Evolutionary conservation across 2,113 vertebrate genomes (phyloP).

Genomic region (Macaca mulatta): DNA sequence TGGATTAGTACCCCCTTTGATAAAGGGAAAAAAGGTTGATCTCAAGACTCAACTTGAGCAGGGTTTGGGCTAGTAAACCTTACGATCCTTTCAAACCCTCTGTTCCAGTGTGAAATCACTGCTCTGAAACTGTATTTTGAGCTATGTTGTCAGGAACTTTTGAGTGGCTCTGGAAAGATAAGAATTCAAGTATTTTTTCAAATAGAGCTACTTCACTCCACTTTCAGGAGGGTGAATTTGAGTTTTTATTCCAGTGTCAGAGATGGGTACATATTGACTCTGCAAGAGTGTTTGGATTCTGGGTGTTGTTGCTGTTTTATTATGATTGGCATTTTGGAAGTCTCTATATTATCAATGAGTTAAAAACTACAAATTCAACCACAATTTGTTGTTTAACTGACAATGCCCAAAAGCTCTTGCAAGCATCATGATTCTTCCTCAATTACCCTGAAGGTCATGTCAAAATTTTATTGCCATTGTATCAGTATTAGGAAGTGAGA

Average conservation of each 20-base stretch:
- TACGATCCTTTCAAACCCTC: not conserved
- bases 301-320: not conserved
- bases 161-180: not conserved
- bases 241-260: not conserved
- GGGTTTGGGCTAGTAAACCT: not conserved
- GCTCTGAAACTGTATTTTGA: not conserved
- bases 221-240: not conserved
- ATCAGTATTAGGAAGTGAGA: not conserved
- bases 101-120: not conserved
- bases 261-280: not conserved
- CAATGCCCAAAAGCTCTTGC: not conserved
- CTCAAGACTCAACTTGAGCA: not conserved
- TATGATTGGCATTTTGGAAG: not conserved
- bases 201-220: not conserved
- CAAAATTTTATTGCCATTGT: not conserved
- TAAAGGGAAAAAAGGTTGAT: not conserved
- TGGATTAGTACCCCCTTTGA: not conserved
- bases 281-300: not conserved
- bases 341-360: not conserved
- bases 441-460: not conserved
- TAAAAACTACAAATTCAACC: not conserved
- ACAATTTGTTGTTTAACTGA: not conserved
- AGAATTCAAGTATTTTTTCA: not conserved
- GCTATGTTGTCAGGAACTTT: not conserved
- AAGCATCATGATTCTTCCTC: not conserved